Evolutionary conservation across 2,797 vertebrate genomes (phyloP).

Genomic region (Otolemur crassicaudatus): DNA sequence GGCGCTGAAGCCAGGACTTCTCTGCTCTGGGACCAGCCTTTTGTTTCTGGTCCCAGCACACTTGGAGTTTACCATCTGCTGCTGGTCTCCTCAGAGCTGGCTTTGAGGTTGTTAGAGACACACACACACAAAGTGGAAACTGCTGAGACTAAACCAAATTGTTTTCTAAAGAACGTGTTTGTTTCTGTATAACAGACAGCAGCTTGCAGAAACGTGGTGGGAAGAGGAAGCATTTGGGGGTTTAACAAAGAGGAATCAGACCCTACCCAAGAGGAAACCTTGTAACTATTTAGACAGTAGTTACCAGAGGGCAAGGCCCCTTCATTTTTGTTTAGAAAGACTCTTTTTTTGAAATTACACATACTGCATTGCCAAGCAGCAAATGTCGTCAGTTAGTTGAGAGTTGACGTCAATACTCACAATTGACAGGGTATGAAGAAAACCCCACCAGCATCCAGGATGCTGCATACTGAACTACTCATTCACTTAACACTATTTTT

Average conservation of each 20-base stretch:
- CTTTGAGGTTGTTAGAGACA: neutral
- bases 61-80: neutral
- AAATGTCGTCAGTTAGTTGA: neutral
- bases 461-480: neutral
- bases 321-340: neutral
- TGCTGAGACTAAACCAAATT: neutral
- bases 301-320: neutral
- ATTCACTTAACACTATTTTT: neutral
- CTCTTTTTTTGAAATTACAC: slow-evolving; percentile 16
- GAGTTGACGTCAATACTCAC: neutral
- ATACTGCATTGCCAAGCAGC: neutral
- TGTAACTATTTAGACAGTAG: neutral
- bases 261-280: neutral
- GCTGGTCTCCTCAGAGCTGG: neutral
- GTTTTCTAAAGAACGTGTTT: neutral
- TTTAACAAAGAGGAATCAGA: neutral
- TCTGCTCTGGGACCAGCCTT: neutral
- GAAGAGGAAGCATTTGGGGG: neutral
- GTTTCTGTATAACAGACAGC: neutral
- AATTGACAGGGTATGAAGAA: neutral
- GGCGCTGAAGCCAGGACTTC: neutral
- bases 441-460: neutral
- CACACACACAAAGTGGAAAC: neutral
- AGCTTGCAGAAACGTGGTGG: neutral
- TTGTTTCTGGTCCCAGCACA: neutral